These are phyloP conservation scores for Cochlearius cochlearius DNA, from an alignment of 2,113 vertebrate genomes.

Conservation along the genomic window DNA sequence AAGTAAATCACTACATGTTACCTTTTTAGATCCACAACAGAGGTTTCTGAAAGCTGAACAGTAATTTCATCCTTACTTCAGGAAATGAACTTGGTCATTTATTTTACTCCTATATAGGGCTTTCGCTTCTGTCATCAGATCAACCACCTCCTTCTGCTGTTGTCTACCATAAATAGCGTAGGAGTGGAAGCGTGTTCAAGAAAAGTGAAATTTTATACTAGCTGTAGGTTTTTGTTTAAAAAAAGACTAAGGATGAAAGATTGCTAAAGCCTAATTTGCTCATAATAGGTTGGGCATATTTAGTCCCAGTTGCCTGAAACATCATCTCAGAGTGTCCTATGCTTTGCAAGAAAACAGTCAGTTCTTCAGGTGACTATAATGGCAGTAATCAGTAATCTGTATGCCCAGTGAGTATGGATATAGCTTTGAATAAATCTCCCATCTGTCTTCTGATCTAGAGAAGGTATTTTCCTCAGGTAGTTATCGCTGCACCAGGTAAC, in stretches of 20 bases:
- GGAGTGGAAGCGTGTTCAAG: background rate
- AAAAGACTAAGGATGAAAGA: background rate
- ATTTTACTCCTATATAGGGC: background rate
- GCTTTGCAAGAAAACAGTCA: background rate
- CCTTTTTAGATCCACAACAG: background rate
- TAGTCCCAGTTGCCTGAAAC: background rate
- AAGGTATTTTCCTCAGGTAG: background rate
- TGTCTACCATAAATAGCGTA: background rate
- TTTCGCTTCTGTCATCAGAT: background rate
- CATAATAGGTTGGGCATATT: background rate
- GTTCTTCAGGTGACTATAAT: background rate
- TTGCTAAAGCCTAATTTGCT: background rate
- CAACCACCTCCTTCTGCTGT: background rate
- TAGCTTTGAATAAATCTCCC: background rate
- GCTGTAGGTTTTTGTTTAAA: background rate
- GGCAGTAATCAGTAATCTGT: background rate
- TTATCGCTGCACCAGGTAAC: background rate
- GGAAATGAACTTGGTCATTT: background rate
- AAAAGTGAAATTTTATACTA: background rate
- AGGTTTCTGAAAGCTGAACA: background rate
- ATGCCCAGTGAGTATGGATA: rapidly evolving
- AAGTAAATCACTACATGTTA: background rate
- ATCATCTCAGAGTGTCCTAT: background rate
- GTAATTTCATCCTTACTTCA: background rate
- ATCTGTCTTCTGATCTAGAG: background rate